Evolutionary conservation across 2,888 invertebrate genomes (phyloP).

Genomic region (Deilephila porcellus): DNA sequence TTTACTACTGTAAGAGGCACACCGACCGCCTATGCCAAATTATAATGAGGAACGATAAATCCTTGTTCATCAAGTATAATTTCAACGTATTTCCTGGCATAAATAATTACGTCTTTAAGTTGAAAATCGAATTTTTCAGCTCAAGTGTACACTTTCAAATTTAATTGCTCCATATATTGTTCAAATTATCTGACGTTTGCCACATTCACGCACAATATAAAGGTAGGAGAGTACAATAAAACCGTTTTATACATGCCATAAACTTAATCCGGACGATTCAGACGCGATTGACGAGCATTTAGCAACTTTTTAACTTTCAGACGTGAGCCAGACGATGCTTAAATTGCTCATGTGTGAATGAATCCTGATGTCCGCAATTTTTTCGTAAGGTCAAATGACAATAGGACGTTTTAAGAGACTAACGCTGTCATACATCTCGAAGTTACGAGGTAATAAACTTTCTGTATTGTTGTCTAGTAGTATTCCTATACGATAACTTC

Average conservation of each 20-base stretch:
- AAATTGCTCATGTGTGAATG: background rate
- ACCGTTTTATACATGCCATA: slow-evolving; percentile 46
- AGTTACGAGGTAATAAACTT: too few species aligned
- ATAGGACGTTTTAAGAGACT: background rate
- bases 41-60: background rate
- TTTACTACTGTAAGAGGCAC: background rate
- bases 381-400: background rate
- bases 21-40: background rate
- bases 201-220: slow-evolving; percentile 20
- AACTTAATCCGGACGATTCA: slow-evolving; percentile 37
- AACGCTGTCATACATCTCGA: background rate
- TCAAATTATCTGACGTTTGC: background rate
- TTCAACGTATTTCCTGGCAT: background rate
- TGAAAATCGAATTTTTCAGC: background rate
- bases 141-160: background rate
- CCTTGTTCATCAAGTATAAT: background rate
- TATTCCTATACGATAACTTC: too few species aligned
- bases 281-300: slow-evolving; percentile 34
- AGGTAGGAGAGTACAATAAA: slow-evolving; percentile 41
- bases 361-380: background rate
- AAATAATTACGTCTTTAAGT: background rate
- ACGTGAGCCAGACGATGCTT: background rate
- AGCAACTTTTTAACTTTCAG: slow-evolving; percentile 41
- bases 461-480: too few species aligned
- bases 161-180: slow-evolving; percentile 12